Evolutionary conservation across 2,888 invertebrate species (phyloP).

Genomic region (Ectropis crepuscularia): DNA sequence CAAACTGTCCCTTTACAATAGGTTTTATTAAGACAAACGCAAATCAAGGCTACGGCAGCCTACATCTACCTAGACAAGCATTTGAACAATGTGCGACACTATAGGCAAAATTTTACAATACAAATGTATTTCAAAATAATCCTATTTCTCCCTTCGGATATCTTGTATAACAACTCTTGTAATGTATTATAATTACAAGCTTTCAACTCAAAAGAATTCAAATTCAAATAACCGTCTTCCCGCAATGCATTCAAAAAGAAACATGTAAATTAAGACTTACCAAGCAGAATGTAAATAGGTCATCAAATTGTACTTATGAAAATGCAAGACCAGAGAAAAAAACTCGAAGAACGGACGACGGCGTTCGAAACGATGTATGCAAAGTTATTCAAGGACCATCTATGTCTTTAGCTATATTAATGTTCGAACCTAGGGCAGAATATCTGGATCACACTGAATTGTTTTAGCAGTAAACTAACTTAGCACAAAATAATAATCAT

Average conservation of each 20-base stretch:
- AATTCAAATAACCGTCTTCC: conserved; percentile 17
- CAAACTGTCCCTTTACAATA: too few species aligned
- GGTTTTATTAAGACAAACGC: too few species aligned
- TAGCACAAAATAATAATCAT: not conserved
- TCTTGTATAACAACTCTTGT: not conserved
- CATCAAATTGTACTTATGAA: conserved; percentile 48
- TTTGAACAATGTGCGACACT: too few species aligned
- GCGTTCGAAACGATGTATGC: conserved; percentile 42
- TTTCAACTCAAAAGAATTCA: conserved; percentile 15
- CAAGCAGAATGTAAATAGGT: conserved; percentile 39
- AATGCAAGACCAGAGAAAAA: conserved; percentile 44
- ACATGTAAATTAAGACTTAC: conserved; percentile 38
- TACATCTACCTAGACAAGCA: too few species aligned
- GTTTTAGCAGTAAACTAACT: conserved; percentile 7
- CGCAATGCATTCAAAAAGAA: conserved; percentile 36
- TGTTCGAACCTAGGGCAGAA: conserved; percentile 37
- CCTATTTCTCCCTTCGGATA: not conserved
- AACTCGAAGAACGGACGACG: conserved; percentile 28
- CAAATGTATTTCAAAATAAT: too few species aligned
- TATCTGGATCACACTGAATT: conserved; percentile 24
- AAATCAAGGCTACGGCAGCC: too few species aligned
- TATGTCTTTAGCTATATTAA: conserved; percentile 44
- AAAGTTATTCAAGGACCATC: conserved; percentile 47
- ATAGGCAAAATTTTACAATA: too few species aligned
- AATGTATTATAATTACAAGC: conserved; percentile 5